Evolutionary conservation across 2,888 invertebrate genomes (phyloP), one percentile per base, ranked within the genome.

Genomic region (Resseliella maxima): DNA sequence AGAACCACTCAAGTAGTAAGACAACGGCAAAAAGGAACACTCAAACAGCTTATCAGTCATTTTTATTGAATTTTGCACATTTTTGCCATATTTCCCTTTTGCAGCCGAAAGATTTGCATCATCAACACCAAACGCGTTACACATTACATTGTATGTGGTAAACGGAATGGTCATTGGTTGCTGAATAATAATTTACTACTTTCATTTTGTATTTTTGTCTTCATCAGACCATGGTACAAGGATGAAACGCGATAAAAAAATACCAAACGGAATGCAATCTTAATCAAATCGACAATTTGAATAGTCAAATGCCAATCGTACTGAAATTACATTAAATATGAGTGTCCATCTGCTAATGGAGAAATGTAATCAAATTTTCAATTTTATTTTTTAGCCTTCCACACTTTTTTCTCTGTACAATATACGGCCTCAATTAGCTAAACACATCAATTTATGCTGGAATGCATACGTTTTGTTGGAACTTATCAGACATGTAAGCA

Each of bases 41-140:
- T 72, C 31, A 72, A 72, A 72, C 72, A 72, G 72, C 72, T 72
- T 72, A 72, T 72, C 72, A 72, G 72, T 72, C 72, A 72, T 72
- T 72, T 72, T 72, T 21, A 72, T 72, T 31, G 72, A 31, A 35
- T 72, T 72, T 72, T 72, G 15, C 72, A 72, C 27, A 72, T 72
- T 72, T 72, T 72, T 35, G 72, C 72, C 72, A 72, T 72, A 72
- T 72, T 72, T 72, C 35, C 15, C n/a, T 72, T 10, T 35, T 6
- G 72, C 72, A 31, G 27, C 24, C 27, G 24, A 27, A 59, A 59
- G 59, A 59, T 59, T 59, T n/a, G 59, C 59, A 59, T n/a, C 59
- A 59, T 24, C 27, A 27, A 59, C 27, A 24, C 46, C 18, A 27
- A 59, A n/a, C 18, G n/a, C 21, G 27, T 59, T 59, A 15, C 24